Base-by-base conservation (phyloP, 2,113 vertebrate genomes). In the Muscicapa adusta region DNA sequence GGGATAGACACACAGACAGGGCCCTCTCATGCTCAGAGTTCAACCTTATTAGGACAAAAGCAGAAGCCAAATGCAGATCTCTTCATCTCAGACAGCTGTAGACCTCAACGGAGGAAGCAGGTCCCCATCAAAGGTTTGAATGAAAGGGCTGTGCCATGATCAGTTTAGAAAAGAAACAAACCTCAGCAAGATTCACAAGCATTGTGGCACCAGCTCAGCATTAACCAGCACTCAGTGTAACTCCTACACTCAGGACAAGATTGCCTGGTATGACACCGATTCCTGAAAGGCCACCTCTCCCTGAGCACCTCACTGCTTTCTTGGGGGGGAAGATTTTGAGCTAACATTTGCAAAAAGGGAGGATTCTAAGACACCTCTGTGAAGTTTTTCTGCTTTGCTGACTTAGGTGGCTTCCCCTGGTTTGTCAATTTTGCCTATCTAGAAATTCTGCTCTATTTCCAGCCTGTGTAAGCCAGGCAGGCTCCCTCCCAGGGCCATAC, bases 401-500 rank as follows among this genome's bases (percentile, higher is more conserved):
- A 23, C 45, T 54, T 75, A n/a, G 62, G 24, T 83, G 42, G 5
- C 38, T 92, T 86, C 26, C 29, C 5, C 38, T 10, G 15, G 19
- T n/a, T 25, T 58, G 22, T 10, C 10, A 29, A 5, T 29, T 90
- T 80, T 62, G 33, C 10, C 4, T 19, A 0, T 50, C 42, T 70
- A 85, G 78, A 90, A 80, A 70, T 25, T 29, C 18, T 70, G 24
- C 51, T 26, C 31, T 47, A 3, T 47, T 61, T 83, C 42, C 83
- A 89, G 40, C 8, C 31, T 31, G 2, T 10, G 38, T 51, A 51
- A 74, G 26, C 22, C 51, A 42, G 48, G 6, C 29, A 68, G 14
- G 18, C 8, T 91, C 26, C 60, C 8, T 48, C 22, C 22, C 1
- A 4, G 33, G 33, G 20, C 62, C 0, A 0, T 18, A 17, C 22